Conservation (phyloP, 2,888 invertebrate species). For the Eupithecia abbreviata region DNA sequence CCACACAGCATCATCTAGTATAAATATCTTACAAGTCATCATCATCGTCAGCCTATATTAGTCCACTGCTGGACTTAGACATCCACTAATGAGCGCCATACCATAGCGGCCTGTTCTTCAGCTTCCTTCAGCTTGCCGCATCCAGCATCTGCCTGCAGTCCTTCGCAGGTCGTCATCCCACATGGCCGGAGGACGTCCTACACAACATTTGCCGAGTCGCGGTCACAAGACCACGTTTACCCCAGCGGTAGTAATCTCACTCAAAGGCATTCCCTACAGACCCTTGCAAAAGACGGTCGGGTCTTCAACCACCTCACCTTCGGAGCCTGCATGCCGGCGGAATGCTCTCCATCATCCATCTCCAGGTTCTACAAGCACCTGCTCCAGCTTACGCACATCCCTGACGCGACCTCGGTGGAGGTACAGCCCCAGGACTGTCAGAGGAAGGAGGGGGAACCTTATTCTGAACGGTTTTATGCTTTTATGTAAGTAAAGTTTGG, state of each 20-base stretch:
- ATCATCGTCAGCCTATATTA: too few species aligned
- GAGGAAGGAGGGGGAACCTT: constrained; percentile 7
- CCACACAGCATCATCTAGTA: too few species aligned
- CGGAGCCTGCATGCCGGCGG: constrained; percentile 55
- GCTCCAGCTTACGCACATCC: constrained; percentile 45
- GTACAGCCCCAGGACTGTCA: constrained; percentile 21
- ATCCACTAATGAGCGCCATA: too few species aligned
- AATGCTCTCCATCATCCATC: constrained; percentile 48
- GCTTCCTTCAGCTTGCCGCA: too few species aligned
- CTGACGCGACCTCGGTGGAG: constrained; percentile 25
- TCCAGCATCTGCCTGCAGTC: too few species aligned
- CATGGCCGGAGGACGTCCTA: too few species aligned
- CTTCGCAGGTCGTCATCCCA: too few species aligned
- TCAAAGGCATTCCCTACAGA: constrained; percentile 1
- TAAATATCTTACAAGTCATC: too few species aligned
- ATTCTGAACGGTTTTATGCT: constrained; percentile 17
- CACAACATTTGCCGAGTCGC: too few species aligned
- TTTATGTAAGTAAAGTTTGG: constrained; percentile 19
- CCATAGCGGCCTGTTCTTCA: too few species aligned
- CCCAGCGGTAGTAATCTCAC: neutral
- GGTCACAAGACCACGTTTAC: too few species aligned
- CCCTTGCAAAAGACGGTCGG: constrained; percentile 22
- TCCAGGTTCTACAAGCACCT: constrained; percentile 47
- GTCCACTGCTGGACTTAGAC: too few species aligned
- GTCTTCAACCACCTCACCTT: constrained; percentile 46